These are phyloP conservation scores for Luehdorfia chinensis DNA, from an alignment of 1,140 invertebrate genomes.

Conservation along the genomic window DNA sequence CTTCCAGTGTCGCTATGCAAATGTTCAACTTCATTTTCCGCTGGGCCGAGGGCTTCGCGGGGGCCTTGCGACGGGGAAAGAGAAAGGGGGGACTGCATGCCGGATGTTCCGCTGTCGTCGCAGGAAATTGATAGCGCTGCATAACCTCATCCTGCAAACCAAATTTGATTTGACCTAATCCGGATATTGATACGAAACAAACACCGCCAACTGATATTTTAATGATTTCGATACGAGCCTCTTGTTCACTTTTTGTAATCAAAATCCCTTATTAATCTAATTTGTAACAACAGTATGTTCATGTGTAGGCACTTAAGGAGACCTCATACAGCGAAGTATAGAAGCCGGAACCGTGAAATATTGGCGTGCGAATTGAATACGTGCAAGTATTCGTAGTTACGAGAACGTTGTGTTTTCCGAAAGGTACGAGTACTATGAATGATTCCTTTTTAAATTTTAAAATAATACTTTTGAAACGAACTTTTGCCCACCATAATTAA, in stretches of 20 bases:
- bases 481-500: too few species aligned
- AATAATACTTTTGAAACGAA: too few species aligned
- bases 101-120: slow-evolving; percentile 72
- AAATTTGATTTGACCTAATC: slow-evolving; percentile 72
- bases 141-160: slow-evolving; percentile 71
- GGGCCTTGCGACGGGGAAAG: slow-evolving; percentile 12
- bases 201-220: slow-evolving; percentile 43
- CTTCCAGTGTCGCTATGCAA: slow-evolving; percentile 65
- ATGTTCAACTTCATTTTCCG: slow-evolving; percentile 67
- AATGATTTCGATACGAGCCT: slow-evolving; percentile 33
- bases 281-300: neutral
- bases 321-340: slow-evolving; percentile 41
- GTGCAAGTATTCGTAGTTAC: slow-evolving; percentile 58
- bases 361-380: slow-evolving; percentile 67
- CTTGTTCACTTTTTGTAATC: slow-evolving; percentile 9
- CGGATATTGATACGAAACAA: slow-evolving; percentile 74
- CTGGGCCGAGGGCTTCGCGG: slow-evolving; percentile 34
- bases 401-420: slow-evolving; percentile 39
- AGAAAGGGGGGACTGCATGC: slow-evolving; percentile 43
- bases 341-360: slow-evolving; percentile 59
- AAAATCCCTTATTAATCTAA: neutral
- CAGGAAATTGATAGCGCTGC: slow-evolving; percentile 75
- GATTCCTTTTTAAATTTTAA: too few species aligned
- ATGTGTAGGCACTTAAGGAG: too few species aligned
- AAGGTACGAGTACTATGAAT: too few species aligned